Conservation (phyloP, 2,797 vertebrate species). For the Prionace glauca region DNA sequence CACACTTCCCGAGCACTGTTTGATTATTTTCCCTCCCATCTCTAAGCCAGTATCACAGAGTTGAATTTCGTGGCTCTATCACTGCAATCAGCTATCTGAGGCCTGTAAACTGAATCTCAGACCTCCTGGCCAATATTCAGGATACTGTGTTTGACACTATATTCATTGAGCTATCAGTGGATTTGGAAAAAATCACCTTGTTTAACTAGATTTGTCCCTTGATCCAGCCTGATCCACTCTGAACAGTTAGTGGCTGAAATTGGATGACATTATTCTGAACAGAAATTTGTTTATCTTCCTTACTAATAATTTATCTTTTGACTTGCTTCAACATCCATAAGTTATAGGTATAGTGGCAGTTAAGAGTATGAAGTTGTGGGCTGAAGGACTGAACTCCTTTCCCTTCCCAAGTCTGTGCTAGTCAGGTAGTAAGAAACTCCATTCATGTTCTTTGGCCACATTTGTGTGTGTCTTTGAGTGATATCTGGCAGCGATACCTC, state of each 20-base stretch:
- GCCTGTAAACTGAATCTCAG: neutral
- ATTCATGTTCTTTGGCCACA: neutral
- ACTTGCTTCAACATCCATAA: neutral
- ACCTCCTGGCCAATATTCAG: neutral
- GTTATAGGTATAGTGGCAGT: neutral
- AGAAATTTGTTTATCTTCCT: neutral
- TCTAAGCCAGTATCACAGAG: neutral
- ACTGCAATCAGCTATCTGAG: neutral
- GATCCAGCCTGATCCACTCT: neutral
- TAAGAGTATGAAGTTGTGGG: neutral
- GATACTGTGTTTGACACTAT: neutral
- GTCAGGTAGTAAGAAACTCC: neutral
- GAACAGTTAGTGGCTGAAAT: neutral
- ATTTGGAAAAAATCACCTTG: neutral
- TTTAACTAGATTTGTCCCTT: neutral
- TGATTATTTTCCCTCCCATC: neutral
- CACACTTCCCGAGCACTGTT: neutral
- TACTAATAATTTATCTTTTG: neutral
- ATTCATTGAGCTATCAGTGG: neutral
- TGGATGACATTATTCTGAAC: neutral
- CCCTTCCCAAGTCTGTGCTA: neutral
- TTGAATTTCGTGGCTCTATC: neutral
- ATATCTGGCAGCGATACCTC: neutral
- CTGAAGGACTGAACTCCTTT: neutral
- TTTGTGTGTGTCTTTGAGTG: neutral